Evolutionary conservation across 2,888 invertebrate species (phyloP).

Genomic region (Coelopa pilipes): DNA sequence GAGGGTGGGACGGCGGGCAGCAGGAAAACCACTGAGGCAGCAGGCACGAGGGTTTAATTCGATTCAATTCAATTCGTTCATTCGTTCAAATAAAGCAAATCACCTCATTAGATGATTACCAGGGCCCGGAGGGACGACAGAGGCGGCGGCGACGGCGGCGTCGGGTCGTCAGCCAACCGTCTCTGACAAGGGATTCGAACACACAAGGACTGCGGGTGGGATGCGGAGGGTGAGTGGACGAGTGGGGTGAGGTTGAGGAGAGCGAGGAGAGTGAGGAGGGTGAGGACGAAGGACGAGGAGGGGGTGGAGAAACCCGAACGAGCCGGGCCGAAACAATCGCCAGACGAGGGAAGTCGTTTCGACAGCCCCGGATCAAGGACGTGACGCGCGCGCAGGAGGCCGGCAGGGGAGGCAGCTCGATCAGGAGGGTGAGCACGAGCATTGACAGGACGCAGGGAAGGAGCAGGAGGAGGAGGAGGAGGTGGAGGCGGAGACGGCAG

Average conservation of each 20-base stretch:
- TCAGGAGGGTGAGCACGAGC: too few species aligned
- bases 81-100: conserved; percentile 31
- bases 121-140: not conserved
- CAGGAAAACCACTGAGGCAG: not conserved
- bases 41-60: conserved; percentile 28
- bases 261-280: not conserved
- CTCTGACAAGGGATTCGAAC: not conserved
- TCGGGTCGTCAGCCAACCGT: not conserved
- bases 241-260: not conserved
- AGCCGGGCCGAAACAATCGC: too few species aligned
- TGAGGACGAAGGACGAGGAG: not conserved
- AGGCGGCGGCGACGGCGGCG: not conserved
- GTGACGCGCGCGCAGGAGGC: too few species aligned
- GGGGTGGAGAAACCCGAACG: too few species aligned
- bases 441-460: too few species aligned
- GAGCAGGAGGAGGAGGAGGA: too few species aligned
- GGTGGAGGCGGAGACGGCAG: too few species aligned
- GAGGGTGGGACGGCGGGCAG: not conserved
- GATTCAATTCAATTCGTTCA: conserved; percentile 27
- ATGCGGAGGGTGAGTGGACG: not conserved
- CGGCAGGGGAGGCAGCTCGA: too few species aligned
- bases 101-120: conserved; percentile 29
- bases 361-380: too few species aligned
- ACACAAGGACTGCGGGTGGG: not conserved
- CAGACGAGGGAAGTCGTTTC: too few species aligned